Percentiles rank a stretch among this genome's conserved stretches.
These are phyloP conservation scores for Parnassius glacialis DNA, from an alignment of 2,888 invertebrate genomes.

Conservation along the genomic window DNA sequence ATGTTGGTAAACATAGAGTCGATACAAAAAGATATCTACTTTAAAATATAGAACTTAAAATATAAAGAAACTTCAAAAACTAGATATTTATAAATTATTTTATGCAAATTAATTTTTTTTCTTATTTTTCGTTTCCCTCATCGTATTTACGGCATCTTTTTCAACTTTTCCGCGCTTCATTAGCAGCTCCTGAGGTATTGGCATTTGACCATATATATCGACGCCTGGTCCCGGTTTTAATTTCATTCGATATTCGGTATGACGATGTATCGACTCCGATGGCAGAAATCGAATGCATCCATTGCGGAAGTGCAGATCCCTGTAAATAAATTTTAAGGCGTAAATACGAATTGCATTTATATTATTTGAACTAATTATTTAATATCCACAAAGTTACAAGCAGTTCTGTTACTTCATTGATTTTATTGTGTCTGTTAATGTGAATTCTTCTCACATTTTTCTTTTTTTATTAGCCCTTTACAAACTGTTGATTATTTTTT, in stretches of 20 bases:
- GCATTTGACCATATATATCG: conserved; percentile 43
- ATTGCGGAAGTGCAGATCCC: conserved; percentile 39
- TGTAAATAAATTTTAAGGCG: conserved; percentile 7
- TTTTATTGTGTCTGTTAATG: background rate
- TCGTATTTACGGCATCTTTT: background rate
- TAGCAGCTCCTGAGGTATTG: conserved; percentile 46
- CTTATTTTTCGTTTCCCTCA: background rate
- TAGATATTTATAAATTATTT: too few relatives aligned
- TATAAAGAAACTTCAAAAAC: too few relatives aligned
- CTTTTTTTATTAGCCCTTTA: too few relatives aligned
- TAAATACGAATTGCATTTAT: background rate
- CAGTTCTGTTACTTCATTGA: background rate
- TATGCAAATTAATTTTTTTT: background rate
- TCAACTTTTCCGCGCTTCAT: conserved; percentile 34
- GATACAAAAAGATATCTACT: too few relatives aligned
- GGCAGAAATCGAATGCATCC: conserved; percentile 36
- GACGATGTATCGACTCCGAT: conserved; percentile 37
- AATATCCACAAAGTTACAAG: background rate
- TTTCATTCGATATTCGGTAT: conserved; percentile 39
- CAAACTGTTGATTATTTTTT: background rate
- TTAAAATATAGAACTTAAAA: too few relatives aligned
- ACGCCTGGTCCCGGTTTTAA: conserved; percentile 47
- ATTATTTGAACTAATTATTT: background rate
- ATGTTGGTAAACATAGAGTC: too few relatives aligned
- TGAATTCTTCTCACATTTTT: background rate